Conservation (phyloP, 2,888 invertebrate genomes). For the Temnothorax unifasciatus region DNA sequence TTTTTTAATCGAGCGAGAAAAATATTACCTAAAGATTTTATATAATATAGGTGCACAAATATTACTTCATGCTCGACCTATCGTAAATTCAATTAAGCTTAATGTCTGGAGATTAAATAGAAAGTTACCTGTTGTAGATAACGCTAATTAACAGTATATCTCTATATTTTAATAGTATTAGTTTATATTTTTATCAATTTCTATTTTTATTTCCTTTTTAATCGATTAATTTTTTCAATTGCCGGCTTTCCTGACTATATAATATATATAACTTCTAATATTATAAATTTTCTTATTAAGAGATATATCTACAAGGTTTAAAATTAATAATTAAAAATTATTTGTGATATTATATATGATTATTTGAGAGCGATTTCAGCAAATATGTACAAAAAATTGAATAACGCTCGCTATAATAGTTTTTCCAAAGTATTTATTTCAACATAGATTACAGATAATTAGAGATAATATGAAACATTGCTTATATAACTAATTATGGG, state of each 20-base stretch:
- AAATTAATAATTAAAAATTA: not conserved
- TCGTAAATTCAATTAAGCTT: constrained; percentile 41
- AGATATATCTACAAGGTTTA: not conserved
- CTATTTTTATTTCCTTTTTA: no score
- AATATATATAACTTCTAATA: no score
- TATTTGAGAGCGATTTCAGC: not conserved
- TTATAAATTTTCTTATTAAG: not conserved
- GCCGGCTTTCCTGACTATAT: no score
- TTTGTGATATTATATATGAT: not conserved
- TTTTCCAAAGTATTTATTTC: constrained; percentile 71
- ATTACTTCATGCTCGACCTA: constrained; percentile 46
- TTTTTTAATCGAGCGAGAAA: not conserved
- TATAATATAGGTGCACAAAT: not conserved
- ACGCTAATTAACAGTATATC: not conserved
- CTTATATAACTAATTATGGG: constrained; percentile 62
- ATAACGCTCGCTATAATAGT: not conserved
- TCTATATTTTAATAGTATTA: not conserved
- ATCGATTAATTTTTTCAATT: no score
- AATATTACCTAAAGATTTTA: not conserved
- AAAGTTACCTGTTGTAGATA: constrained; percentile 49
- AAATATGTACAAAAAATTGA: not conserved
- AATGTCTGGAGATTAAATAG: not conserved
- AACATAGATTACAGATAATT: constrained; percentile 70
- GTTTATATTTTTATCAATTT: not conserved
- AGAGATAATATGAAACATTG: constrained; percentile 66